Evolutionary conservation across 2,797 vertebrate genomes (phyloP).

Genomic region (Chrysocyon brachyurus): DNA sequence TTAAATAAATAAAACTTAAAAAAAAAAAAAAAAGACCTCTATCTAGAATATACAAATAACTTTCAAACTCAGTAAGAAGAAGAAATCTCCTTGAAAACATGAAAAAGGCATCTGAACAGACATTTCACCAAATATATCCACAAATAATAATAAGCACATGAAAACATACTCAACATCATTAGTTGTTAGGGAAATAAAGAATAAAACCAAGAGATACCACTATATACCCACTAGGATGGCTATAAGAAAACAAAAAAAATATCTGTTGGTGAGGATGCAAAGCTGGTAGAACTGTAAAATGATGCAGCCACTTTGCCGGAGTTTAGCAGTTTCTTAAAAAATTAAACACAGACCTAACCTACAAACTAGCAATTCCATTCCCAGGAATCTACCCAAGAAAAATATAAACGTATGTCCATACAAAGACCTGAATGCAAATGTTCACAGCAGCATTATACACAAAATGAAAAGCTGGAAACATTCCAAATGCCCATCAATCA

Average conservation of each 20-base stretch:
- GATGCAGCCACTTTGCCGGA: background rate
- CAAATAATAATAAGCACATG: background rate
- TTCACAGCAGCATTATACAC: background rate
- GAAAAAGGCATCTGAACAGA: background rate
- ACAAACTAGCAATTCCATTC: background rate
- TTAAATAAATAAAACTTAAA: background rate
- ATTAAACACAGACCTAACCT: background rate
- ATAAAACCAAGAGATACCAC: background rate
- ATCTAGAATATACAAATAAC: background rate
- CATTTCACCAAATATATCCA: slow-evolving; percentile 9
- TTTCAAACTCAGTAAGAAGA: slow-evolving; percentile 17
- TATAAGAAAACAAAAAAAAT: background rate
- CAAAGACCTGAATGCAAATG: background rate
- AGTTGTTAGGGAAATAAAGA: background rate
- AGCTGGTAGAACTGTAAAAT: background rate
- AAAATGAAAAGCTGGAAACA: slow-evolving; percentile 22
- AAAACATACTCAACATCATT: background rate
- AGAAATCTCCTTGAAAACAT: background rate
- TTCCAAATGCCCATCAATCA: background rate
- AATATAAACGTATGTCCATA: background rate
- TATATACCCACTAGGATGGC: background rate
- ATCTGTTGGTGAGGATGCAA: background rate
- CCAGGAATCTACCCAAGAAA: background rate
- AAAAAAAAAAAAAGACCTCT: background rate
- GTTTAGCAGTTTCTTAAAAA: slow-evolving; percentile 13